Base-by-base conservation (phyloP, 1,140 invertebrate genomes). In the Archegozetes longisetosus region DNA sequence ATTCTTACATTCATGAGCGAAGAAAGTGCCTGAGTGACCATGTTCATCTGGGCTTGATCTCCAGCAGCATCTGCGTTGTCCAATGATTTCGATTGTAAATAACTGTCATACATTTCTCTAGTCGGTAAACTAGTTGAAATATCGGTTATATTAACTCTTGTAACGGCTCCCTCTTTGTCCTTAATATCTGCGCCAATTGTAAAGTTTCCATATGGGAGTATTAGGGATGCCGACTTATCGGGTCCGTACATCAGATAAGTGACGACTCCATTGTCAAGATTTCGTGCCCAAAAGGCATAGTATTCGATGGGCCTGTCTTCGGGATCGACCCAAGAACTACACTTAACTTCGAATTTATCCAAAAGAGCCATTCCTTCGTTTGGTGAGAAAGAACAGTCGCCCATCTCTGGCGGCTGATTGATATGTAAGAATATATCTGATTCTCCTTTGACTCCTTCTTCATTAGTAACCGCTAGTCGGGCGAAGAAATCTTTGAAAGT, bases 391-490 rank as follows among this genome's bases (percentile, higher is more conserved):
- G 58, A 50, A 55, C 68, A 70, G 25, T 65, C 65, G 2, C 70
- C 68, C 1, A 58, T 62, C 46, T 60, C 62, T 2, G 70, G 70
- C 3, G 69, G 68, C 55, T 70, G 58, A 64, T 71, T 71, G 13
- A 70, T 66, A 27, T 69, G 67, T 24, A 71, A 52, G 60, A 70
- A 69, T 29, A 69, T 60, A 47, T 66, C 65, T 3, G 68, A 66
- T 61, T 65, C 66, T 13, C 68, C 68, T 26, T 60, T 55, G n/a
- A 64, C 53, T 2, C 62, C 62, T 27, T 65, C 60, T 54, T 67
- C 63, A 57, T 69, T 68, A 6, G 53, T 58, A 6, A 69, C 66
- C 0, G 62, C 57, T 29, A 69, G 47, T 52, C 68, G 70, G 26
- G 63, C 64, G 51, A 67, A 66, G 32, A 69, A 69, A 54, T 69